Evolutionary conservation across 1,140 invertebrate genomes (phyloP).

Genomic region (Bombyx mori): ASM3026992v2 NC_085111.1:13826501-13827000

Average conservation of each 20-base stretch:
- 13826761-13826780: constrained; percentile 16
- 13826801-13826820: constrained; percentile 14
- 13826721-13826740: constrained; percentile 21
- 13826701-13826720: too few relatives aligned
- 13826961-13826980: constrained; percentile 17
- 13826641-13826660: too few relatives aligned
- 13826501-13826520: too few relatives aligned
- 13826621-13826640: too few relatives aligned
- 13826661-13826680: too few relatives aligned
- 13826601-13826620: too few relatives aligned
- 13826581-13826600: too few relatives aligned
- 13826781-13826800: constrained; percentile 44
- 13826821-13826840: constrained; percentile 26
- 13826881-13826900: constrained; percentile 50
- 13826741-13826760: constrained; percentile 55
- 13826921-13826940: constrained; percentile 28
- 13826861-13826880: constrained; percentile 62
- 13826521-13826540: too few relatives aligned
- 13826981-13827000: background rate
- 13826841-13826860: constrained; percentile 54
- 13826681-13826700: too few relatives aligned
- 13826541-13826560: too few relatives aligned
- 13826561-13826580: too few relatives aligned
- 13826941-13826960: constrained; percentile 29
- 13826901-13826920: constrained; percentile 19